phyloP scores from a whole-genome alignment of 2,888 invertebrate species.

The Dugesia japonica region DNA sequence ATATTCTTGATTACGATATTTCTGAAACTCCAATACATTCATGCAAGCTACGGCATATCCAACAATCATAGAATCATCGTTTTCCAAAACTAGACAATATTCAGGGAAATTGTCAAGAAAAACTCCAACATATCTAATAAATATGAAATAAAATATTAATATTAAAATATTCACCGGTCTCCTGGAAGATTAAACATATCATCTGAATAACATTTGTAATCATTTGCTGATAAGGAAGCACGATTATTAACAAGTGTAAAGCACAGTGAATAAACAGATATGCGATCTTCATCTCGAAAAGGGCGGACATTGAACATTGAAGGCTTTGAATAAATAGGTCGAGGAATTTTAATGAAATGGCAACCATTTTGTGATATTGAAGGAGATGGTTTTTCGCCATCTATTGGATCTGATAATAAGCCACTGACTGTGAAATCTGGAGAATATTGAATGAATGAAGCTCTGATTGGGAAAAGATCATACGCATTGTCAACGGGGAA shows the following conservation, averaged over 20 bases:
- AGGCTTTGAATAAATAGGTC: conserved; percentile 1
- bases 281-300: not conserved
- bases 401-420: not conserved
- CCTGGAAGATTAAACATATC: conserved; percentile 12
- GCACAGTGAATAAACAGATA: not conserved
- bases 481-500: not conserved
- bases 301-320: not conserved
- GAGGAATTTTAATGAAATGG: not conserved
- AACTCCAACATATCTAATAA: conserved; percentile 59
- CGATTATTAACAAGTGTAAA: conserved; percentile 8
- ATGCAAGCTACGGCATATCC: conserved; percentile 59
- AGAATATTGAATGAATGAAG: conserved; percentile 11
- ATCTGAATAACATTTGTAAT: not conserved
- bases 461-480: conserved; percentile 1
- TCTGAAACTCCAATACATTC: not conserved
- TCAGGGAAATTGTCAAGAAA: conserved; percentile 66
- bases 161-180: not conserved
- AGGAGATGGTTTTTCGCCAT: not conserved
- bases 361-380: not conserved
- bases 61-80: conserved; percentile 58
- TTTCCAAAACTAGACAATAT: conserved; percentile 73
- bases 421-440: conserved; percentile 7
- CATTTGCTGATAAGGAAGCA: not conserved
- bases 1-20: conserved; percentile 2
- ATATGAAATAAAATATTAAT: not conserved